Conservation (phyloP, 2,888 invertebrate genomes). For the Timandra comae region DNA sequence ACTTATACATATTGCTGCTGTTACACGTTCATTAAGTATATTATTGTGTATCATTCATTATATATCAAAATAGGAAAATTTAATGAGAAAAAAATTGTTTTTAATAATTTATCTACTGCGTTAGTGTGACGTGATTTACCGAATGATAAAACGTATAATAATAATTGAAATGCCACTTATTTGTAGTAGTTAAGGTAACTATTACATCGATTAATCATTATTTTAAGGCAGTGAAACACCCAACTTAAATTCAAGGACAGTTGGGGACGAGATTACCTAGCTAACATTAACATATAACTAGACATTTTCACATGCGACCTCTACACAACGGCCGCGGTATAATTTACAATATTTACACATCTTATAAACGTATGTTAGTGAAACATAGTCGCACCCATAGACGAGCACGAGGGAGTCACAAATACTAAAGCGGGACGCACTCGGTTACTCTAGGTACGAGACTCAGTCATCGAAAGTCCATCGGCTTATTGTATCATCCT, state of each 20-base stretch:
- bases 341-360: slow-evolving; percentile 75
- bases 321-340: slow-evolving; percentile 65
- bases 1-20: slow-evolving; percentile 18
- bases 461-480: slow-evolving; percentile 74
- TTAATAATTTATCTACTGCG: slow-evolving; percentile 17
- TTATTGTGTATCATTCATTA: slow-evolving; percentile 11
- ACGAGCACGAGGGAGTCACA: slow-evolving; percentile 41
- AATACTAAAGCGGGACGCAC: slow-evolving; percentile 62
- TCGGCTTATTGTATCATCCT: slow-evolving; percentile 65
- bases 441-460: slow-evolving; percentile 45
- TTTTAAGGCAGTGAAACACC: slow-evolving; percentile 77
- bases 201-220: slow-evolving; percentile 63
- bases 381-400: slow-evolving; percentile 40
- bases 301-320: slow-evolving; percentile 71
- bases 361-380: slow-evolving; percentile 60
- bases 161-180: slow-evolving; percentile 62
- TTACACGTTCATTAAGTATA: slow-evolving; percentile 6
- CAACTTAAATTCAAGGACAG: slow-evolving; percentile 74
- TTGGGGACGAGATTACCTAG: slow-evolving; percentile 76
- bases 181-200: slow-evolving; percentile 66
- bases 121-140: slow-evolving; percentile 33
- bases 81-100: slow-evolving; percentile 11
- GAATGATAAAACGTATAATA: slow-evolving; percentile 44
- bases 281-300: slow-evolving; percentile 74
- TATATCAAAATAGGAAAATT: slow-evolving; percentile 20